phyloP scores from a whole-genome alignment of 2,113 vertebrate species.

The Nothoprocta perdicaria region DNA sequence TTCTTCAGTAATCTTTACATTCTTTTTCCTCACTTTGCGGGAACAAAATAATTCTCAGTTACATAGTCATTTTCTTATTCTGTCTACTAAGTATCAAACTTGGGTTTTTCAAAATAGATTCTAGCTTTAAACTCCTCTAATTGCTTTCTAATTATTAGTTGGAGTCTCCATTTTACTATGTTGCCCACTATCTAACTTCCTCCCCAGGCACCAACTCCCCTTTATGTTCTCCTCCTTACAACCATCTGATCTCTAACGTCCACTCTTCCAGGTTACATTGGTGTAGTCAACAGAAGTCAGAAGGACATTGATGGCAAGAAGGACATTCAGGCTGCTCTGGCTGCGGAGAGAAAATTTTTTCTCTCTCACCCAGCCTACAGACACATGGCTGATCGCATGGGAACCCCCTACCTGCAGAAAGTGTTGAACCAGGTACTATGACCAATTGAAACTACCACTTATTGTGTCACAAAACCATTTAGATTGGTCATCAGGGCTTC shows the following conservation, averaged over 20 bases:
- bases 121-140: background rate
- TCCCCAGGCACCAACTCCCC: background rate
- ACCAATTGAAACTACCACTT: background rate
- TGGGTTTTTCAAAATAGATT: background rate
- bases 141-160: background rate
- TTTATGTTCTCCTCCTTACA: background rate
- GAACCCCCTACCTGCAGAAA: conserved; percentile 96
- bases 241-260: background rate
- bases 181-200: background rate
- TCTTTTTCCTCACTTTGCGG: background rate
- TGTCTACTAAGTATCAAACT: background rate
- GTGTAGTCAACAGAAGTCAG: conserved; percentile 98
- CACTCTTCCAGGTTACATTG: conserved; percentile 87
- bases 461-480: background rate
- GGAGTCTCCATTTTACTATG: background rate
- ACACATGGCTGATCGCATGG: conserved; percentile 98
- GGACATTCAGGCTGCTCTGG: conserved; percentile 94
- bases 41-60: background rate
- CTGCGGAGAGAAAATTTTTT: conserved; percentile 96
- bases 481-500: background rate
- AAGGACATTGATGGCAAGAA: conserved; percentile 98
- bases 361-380: conserved; percentile 94
- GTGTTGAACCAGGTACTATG: conserved; percentile 91
- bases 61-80: background rate
- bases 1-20: background rate